Evolutionary conservation across 2,888 invertebrate species (phyloP).

Genomic region (Eupithecia exiguata): DNA sequence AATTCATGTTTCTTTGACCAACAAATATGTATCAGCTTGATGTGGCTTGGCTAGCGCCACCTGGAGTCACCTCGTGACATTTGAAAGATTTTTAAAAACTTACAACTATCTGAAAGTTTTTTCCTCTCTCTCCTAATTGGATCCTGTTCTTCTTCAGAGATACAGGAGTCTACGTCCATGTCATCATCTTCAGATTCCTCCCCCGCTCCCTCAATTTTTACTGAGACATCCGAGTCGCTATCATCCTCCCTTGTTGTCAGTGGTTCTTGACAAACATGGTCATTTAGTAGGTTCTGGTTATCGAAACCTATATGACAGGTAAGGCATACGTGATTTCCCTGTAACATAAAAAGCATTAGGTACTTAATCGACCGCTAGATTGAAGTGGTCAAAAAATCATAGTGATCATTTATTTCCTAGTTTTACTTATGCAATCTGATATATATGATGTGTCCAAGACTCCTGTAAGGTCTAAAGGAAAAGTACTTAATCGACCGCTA

Average conservation of each 20-base stretch:
- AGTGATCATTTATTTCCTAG: too few relatives aligned
- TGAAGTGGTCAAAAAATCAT: too few relatives aligned
- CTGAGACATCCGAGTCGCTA: constrained; percentile 59
- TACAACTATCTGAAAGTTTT: constrained; percentile 42
- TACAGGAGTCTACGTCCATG: constrained; percentile 56
- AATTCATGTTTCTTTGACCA: not conserved
- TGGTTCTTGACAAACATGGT: constrained; percentile 44
- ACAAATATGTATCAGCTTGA: not conserved
- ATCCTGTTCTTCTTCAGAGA: constrained; percentile 58
- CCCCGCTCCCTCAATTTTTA: constrained; percentile 44
- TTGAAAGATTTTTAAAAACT: constrained; percentile 29
- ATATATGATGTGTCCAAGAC: too few relatives aligned
- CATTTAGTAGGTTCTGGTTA: constrained; percentile 35
- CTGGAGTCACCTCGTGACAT: not conserved
- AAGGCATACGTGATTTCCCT: constrained; percentile 33
- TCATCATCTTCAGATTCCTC: constrained; percentile 45
- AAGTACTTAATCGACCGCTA: too few relatives aligned
- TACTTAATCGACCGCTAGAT: not conserved
- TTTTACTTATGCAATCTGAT: too few relatives aligned
- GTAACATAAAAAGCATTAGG: not conserved
- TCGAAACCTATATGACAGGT: constrained; percentile 38
- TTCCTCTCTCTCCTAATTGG: constrained; percentile 32
- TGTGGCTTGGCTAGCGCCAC: not conserved
- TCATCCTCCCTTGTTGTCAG: constrained; percentile 26
- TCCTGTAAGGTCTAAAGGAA: too few relatives aligned